Evolutionary conservation across 2,113 vertebrate species (phyloP).

Genomic region (Thryonomys swinderianus): DNA sequence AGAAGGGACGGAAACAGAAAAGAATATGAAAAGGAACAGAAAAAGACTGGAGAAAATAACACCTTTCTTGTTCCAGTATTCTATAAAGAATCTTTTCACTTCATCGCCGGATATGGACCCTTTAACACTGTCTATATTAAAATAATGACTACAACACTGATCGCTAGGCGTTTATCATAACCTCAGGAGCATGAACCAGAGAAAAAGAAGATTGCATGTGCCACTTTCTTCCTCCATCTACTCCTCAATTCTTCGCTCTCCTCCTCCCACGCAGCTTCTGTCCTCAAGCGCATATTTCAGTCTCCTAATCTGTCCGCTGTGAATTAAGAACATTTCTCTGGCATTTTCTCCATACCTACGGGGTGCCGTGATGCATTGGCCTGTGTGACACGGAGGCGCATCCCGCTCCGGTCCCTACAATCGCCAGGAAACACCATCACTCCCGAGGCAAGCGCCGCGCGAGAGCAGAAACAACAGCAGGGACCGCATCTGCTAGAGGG

Average conservation of each 20-base stretch:
- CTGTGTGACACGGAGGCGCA: constrained; percentile 59
- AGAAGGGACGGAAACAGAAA: not conserved
- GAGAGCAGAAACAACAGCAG: constrained; percentile 61
- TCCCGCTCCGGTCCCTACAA: not conserved
- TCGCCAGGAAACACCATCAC: constrained; percentile 38
- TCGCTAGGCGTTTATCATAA: constrained; percentile 42
- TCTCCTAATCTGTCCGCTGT: constrained; percentile 45
- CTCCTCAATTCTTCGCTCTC: not conserved
- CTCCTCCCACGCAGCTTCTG: constrained; percentile 65
- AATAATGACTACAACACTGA: not conserved
- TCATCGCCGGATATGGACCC: not conserved
- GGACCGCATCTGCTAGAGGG: constrained; percentile 48
- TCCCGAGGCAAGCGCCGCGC: not conserved
- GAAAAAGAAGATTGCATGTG: not conserved
- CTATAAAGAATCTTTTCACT: not conserved
- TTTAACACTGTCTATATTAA: not conserved
- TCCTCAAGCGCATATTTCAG: not conserved
- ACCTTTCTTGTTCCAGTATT: constrained; percentile 7
- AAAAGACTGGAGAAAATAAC: not conserved
- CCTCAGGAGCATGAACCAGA: not conserved
- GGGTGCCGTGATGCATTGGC: constrained; percentile 32
- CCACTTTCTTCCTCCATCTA: not conserved
- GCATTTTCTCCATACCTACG: not conserved
- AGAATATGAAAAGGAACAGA: not conserved
- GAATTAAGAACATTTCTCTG: constrained; percentile 58